Evolutionary conservation across 1,140 invertebrate genomes (phyloP), one percentile per base, ranked within the genome.

Genomic region (Apis laboriosa): DNA sequence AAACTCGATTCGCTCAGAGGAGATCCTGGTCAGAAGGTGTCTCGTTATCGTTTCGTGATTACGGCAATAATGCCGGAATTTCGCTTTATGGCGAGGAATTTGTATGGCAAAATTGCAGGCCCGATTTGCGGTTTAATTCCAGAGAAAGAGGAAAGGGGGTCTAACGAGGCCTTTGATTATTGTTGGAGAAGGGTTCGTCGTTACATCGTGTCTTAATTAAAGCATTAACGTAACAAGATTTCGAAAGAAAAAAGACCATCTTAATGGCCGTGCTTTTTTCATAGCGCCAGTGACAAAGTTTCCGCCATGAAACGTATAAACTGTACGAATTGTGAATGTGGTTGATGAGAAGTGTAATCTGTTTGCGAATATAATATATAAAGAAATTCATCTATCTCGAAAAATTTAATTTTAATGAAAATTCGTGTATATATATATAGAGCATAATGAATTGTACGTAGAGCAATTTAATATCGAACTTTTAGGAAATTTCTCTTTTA

Each of bases 111-210:
- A 78, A 83, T 83, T 78, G 75, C 75, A 58, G 58, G n/a, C 51
- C 21, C 75, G 67, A 78, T 78, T 83, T 78, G 81, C 81, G 75
- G 81, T 83, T 83, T 83, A 78, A 78, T 78, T 83, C 67, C 17
- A 24, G 28, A 19, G 63, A 53, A 66, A 61, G 67, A 34, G 67
- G 73, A 17, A 13, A 43, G 55, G 61, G 19, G n/a, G 56, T 49
- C 13, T 71, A 83, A 83, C 75, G 81, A 72, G 67, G 75, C 58
- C 81, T 83, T 83, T 83, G 81, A 83, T 83, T 83, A 83, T 78
- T 76, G 63, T 51, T 9, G 60, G 21, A 64, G 67, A 34, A 51
- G 81, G 75, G 17, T 13, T 28, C 34, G 67, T 64, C 58, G 75
- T 78, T 83, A 28, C 64, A 58, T 43, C 24, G 49, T 51, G 67